A percentile compares a stretch with the other conserved stretches of the same genome.
Conservation (phyloP, 2,113 vertebrate genomes). For the Camelus bactrianus region DNA sequence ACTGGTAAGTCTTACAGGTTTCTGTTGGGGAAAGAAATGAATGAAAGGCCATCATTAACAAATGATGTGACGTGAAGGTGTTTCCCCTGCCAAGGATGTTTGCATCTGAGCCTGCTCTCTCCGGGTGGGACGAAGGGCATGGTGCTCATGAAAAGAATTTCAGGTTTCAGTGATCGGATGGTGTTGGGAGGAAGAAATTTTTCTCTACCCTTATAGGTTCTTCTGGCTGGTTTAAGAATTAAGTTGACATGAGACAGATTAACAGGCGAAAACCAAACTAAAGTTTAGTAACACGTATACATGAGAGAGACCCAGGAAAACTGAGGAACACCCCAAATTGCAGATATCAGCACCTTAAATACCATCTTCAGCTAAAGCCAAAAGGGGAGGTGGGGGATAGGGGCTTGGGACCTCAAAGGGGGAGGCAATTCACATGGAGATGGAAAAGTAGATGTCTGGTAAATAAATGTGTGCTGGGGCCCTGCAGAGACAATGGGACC, state of each 20-base stretch:
- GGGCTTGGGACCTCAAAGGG: background rate
- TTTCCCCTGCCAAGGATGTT: background rate
- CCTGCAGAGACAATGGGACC: background rate
- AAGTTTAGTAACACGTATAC: background rate
- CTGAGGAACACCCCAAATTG: background rate
- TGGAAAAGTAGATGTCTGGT: background rate
- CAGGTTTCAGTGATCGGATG: background rate
- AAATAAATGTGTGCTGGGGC: background rate
- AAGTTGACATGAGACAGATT: background rate
- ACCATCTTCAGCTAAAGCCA: background rate
- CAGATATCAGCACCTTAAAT: background rate
- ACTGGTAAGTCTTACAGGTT: background rate
- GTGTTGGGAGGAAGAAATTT: background rate
- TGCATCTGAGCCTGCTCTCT: background rate
- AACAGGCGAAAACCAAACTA: background rate
- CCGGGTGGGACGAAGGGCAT: fast-evolving
- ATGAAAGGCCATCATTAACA: background rate
- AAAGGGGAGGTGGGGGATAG: background rate
- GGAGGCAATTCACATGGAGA: background rate
- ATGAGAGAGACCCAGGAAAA: background rate
- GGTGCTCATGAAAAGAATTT: background rate
- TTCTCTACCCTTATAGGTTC: background rate
- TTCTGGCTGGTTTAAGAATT: background rate
- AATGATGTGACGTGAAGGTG: background rate
- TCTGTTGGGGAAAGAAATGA: background rate